Evolutionary conservation across 1,140 invertebrate species (phyloP).

Genomic region (Formica selysi): DNA sequence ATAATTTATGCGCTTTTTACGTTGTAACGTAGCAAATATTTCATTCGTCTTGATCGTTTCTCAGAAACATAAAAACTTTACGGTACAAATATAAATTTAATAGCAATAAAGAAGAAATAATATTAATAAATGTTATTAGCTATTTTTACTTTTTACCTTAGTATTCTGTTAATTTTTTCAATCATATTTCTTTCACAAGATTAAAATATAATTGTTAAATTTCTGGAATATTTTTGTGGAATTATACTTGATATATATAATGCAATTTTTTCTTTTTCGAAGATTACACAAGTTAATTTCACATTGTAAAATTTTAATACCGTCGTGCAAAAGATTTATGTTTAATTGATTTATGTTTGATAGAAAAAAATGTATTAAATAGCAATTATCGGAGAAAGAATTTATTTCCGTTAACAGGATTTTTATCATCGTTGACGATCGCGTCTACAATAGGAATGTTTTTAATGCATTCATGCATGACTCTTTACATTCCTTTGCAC

Average conservation of each 20-base stretch:
- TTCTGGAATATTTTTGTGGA: conserved; percentile 39
- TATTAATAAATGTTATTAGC: neutral
- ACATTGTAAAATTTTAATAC: conserved; percentile 25
- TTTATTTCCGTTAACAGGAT: conserved; percentile 43
- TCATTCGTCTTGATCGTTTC: conserved; percentile 40
- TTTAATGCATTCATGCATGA: conserved; percentile 38
- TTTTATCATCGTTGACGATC: conserved; percentile 39
- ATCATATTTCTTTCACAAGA: neutral
- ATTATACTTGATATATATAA: neutral
- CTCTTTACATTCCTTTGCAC: neutral
- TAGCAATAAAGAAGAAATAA: neutral
- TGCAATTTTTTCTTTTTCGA: neutral
- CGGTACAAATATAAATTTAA: neutral
- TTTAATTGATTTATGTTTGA: neutral
- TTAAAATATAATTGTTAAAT: conserved; percentile 30
- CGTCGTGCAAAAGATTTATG: conserved; percentile 2
- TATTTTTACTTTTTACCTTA: neutral
- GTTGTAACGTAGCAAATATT: conserved; percentile 35
- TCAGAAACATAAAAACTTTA: conserved; percentile 24
- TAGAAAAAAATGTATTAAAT: neutral
- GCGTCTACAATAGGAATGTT: conserved; percentile 15
- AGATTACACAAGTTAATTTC: conserved; percentile 29
- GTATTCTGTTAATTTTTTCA: neutral
- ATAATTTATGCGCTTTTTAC: conserved; percentile 62
- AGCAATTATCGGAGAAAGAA: conserved; percentile 27